Percentiles rank a stretch among this genome's conserved stretches.
Evolutionary conservation across 2,113 vertebrate genomes (phyloP).

Genomic region (Glaucidium brasilianum): DNA sequence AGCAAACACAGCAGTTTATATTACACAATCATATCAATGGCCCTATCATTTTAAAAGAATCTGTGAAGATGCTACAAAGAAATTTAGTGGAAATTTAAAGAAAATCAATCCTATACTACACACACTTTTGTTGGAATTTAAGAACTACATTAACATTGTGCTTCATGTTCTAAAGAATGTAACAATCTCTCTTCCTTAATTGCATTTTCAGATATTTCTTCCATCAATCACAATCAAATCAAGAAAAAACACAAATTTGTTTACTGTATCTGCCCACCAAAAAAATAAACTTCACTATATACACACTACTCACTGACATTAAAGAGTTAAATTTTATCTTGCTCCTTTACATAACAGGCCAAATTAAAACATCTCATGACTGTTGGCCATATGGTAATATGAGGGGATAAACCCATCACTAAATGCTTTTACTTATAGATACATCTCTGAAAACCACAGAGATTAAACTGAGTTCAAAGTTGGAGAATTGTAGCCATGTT

Average conservation of each 20-base stretch:
- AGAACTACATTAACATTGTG: not conserved
- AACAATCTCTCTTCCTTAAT: not conserved
- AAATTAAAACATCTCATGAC: not conserved
- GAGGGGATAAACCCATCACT: not conserved
- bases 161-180: not conserved
- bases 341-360: not conserved
- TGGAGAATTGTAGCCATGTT: not conserved
- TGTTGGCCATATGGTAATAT: not conserved
- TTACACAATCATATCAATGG: not conserved
- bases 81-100: not conserved
- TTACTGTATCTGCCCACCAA: not conserved
- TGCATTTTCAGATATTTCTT: not conserved
- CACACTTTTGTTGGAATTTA: not conserved
- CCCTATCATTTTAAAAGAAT: not conserved
- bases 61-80: not conserved
- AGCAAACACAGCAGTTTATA: not conserved
- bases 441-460: not conserved
- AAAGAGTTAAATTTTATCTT: not conserved
- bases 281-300: not conserved
- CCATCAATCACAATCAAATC: not conserved
- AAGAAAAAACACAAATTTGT: not conserved
- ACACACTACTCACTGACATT: not conserved
- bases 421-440: not conserved
- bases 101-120: not conserved
- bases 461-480: not conserved